Percentiles rank a stretch among this genome's conserved stretches.
These are phyloP conservation scores for Campoplex capitator DNA, from an alignment of 2,888 invertebrate species.

Conservation along the genomic window DNA sequence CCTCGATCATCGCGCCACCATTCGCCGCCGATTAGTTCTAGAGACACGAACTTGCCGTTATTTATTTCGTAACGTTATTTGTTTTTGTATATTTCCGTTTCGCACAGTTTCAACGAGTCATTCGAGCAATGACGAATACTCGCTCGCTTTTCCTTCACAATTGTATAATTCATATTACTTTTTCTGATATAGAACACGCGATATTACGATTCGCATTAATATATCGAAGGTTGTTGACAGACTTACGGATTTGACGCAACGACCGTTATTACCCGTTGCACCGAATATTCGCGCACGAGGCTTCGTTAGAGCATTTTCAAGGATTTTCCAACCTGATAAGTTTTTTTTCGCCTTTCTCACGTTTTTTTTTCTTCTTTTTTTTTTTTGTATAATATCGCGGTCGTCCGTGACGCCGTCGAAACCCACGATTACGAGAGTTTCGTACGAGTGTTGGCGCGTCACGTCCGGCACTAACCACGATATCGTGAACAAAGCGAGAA, in stretches of 20 bases:
- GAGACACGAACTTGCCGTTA: neutral
- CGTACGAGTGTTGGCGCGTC: conserved; percentile 1
- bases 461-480: conserved; percentile 10
- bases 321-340: neutral
- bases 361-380: neutral
- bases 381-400: conserved; percentile 6
- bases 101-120: neutral
- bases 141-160: neutral
- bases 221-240: neutral
- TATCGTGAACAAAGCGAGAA: conserved; percentile 23
- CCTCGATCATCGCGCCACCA: conserved; percentile 23
- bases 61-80: neutral
- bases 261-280: neutral
- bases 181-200: neutral
- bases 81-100: neutral
- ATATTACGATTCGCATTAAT: neutral
- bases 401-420: conserved; percentile 8
- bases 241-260: neutral
- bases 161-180: neutral
- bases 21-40: neutral
- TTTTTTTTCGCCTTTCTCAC: neutral
- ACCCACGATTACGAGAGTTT: neutral
- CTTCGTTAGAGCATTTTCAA: neutral
- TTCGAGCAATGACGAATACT: neutral
- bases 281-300: neutral